Evolutionary conservation across 2,888 invertebrate genomes (phyloP), one percentile per base, ranked within the genome.

Genomic region (Nebria salina): DNA sequence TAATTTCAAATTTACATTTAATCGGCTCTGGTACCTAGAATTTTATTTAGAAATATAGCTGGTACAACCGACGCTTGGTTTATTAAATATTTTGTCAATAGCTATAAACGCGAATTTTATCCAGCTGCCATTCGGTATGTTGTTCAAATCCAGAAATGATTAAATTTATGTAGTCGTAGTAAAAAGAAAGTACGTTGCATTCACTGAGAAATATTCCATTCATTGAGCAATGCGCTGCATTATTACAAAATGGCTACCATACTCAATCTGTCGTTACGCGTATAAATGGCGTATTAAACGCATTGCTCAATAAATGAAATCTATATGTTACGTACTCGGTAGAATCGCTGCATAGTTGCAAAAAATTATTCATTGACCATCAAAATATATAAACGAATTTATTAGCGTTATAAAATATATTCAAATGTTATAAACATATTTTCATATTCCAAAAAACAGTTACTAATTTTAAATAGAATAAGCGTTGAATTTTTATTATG

Each of bases 11-110:
- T 34, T 1, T 1, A 34, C 34, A 5, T 34, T 34, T 34, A 34
- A 5, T 34, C 34, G 34, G 34, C 34, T 34, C 34, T 34, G 5
- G 34, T 34, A 34, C 34, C 34, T 34, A 34, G 34, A 34, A 34
- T 54, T 54, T 11, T 2, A 54, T 54, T 54, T 13, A 54, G 8
- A 54, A 54, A 54, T 54, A 54, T 54, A 54, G 13, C 13, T 54
- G 54, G 13, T 54, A 54, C 54, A 54, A 54, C 2, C 54, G 54
- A 13, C 54, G 2, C 54, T 54, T 54, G 13, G 54, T 25, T 68
- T 77, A 65, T 72, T 77, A 77, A 77, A 72, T 68, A 64, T 77
- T 77, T 77, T 77, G 64, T 77, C 65, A 77, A 77, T 77, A 77
- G 72, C 72, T 72, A 65, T 72, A 65, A 43, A 72, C 65, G 72